Evolutionary conservation across 2,888 invertebrate species (phyloP).

Genomic region (Arge pagana): DNA sequence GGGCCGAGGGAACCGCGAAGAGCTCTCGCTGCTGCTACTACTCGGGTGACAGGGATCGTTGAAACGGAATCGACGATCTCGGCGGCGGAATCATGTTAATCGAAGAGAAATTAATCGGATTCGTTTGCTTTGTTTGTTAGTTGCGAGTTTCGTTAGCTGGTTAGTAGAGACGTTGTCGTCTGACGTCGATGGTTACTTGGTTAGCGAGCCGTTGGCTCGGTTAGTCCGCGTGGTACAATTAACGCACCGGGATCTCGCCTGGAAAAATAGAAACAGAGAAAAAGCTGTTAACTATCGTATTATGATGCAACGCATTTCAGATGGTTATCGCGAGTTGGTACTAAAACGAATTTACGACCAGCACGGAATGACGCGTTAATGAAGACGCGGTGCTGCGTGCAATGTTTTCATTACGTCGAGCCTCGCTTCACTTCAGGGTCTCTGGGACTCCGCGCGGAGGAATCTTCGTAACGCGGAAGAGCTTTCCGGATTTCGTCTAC

Average conservation of each 20-base stretch:
- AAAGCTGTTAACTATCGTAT: constrained; percentile 5
- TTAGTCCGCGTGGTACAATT: constrained; percentile 16
- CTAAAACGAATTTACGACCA: not conserved
- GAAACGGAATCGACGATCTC: too few relatives aligned
- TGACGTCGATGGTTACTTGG: constrained; percentile 12
- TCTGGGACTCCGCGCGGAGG: too few relatives aligned
- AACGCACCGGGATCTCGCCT: constrained; percentile 5
- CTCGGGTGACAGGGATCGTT: too few relatives aligned
- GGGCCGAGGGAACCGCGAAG: too few relatives aligned
- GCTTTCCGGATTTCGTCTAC: not conserved
- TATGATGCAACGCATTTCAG: constrained; percentile 10
- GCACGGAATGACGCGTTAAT: not conserved
- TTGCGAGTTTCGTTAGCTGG: not conserved
- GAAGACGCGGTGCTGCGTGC: not conserved
- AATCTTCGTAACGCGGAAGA: not conserved
- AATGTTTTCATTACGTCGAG: not conserved
- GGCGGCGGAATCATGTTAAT: too few relatives aligned
- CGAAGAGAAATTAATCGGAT: too few relatives aligned
- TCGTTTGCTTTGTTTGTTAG: not conserved
- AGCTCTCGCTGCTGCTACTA: too few relatives aligned
- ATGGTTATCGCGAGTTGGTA: constrained; percentile 9
- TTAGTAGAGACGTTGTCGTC: too few relatives aligned
- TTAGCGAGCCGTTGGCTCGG: constrained; percentile 14
- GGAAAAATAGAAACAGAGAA: constrained; percentile 17
- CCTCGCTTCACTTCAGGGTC: too few relatives aligned